Percentiles rank a stretch among this genome's conserved stretches.
phyloP scores from a whole-genome alignment of 92 coral and sea anemone species.

The Muricea muricata region DNA sequence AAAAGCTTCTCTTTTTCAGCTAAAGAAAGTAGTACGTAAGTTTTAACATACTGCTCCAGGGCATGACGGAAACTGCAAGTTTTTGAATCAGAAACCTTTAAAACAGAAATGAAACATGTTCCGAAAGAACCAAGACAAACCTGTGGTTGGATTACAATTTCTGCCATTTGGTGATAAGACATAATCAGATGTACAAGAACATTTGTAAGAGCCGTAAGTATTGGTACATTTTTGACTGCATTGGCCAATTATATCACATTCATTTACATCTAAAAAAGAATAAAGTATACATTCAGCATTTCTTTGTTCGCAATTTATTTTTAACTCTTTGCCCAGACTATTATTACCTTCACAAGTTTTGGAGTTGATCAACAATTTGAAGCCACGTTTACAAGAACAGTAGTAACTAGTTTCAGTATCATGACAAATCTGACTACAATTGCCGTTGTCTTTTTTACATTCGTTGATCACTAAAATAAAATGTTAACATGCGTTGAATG shows the following conservation, averaged over 20 bases:
- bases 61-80: too few species aligned
- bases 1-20: constrained; percentile 76
- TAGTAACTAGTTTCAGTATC: constrained; percentile 84
- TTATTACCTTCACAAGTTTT: constrained; percentile 93
- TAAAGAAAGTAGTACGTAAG: too few species aligned
- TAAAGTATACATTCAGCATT: too few species aligned
- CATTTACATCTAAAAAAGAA: constrained; percentile 78
- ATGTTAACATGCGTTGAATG: too few species aligned
- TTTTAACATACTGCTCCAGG: too few species aligned
- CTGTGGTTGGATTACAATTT: constrained; percentile 80
- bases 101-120: background rate
- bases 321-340: background rate
- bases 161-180: constrained; percentile 77
- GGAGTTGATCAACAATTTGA: constrained; percentile 76
- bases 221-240: constrained; percentile 89
- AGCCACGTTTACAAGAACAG: constrained; percentile 92
- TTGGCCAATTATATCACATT: constrained; percentile 89
- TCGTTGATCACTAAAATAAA: constrained; percentile 76
- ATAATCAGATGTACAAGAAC: constrained; percentile 82
- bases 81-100: too few species aligned
- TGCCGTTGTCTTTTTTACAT: constrained; percentile 76
- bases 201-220: constrained; percentile 86
- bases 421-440: constrained; percentile 86
- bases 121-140: constrained; percentile 48
- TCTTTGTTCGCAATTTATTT: background rate